phyloP scores from a whole-genome alignment of 2,888 invertebrate genomes.

The Drosophila paracracens region DNA sequence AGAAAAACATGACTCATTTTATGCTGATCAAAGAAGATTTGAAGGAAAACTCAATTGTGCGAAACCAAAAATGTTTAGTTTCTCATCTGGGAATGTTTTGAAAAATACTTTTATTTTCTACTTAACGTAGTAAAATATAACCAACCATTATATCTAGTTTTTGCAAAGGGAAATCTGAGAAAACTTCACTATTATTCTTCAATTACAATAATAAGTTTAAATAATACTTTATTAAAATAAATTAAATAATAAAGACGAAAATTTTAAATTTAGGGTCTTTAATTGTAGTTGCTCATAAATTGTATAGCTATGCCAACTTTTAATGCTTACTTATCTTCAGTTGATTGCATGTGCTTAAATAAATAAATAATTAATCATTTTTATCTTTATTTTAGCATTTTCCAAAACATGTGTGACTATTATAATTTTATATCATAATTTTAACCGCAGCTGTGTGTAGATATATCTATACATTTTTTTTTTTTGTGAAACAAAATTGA shows the following conservation, averaged over 20 bases:
- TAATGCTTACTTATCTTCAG: background rate
- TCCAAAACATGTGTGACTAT: background rate
- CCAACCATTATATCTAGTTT: background rate
- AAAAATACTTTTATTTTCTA: background rate
- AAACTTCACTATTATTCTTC: background rate
- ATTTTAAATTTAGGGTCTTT: background rate
- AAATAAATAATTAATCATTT: too few relatives aligned
- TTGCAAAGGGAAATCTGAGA: background rate
- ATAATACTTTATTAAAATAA: background rate
- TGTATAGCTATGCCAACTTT: background rate
- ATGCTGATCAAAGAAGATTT: background rate
- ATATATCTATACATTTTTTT: background rate
- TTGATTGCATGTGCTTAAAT: background rate
- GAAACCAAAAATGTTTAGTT: background rate
- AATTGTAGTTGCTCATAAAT: background rate
- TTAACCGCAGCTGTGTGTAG: background rate
- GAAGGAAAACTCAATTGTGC: background rate
- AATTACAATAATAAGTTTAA: background rate
- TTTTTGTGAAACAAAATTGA: constrained; percentile 54
- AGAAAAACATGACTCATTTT: background rate
- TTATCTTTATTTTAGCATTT: background rate
- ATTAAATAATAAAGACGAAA: background rate
- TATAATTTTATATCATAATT: background rate
- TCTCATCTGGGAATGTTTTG: background rate
- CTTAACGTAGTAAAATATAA: background rate